Percentiles rank a stretch among this genome's conserved stretches.
These are phyloP conservation scores for Vesta saturnalis DNA, from an alignment of 2,888 invertebrate genomes.

Conservation along the genomic window DNA sequence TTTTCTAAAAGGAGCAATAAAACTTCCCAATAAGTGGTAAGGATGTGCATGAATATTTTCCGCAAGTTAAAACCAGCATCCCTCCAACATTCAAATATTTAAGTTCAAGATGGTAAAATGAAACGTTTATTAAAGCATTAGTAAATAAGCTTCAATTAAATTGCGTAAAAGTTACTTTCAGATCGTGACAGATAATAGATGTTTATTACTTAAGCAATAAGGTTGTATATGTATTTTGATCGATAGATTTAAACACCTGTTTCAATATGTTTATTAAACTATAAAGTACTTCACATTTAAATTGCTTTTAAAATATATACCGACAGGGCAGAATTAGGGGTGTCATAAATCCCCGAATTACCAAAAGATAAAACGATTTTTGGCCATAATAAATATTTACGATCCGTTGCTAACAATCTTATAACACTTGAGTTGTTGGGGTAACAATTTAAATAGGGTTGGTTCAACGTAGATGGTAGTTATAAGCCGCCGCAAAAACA, in stretches of 20 bases:
- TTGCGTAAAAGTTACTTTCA: conserved; percentile 7
- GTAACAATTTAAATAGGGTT: conserved; percentile 25
- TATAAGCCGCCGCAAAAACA: conserved; percentile 19
- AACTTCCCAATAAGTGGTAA: not conserved
- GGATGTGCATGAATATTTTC: too few species aligned
- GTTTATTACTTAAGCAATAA: conserved; percentile 4
- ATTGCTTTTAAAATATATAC: not conserved
- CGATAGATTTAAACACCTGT: conserved; percentile 13
- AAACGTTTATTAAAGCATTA: too few species aligned
- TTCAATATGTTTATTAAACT: not conserved
- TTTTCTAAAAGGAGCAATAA: conserved; percentile 5
- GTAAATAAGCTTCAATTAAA: not conserved
- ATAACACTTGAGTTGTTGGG: conserved; percentile 22
- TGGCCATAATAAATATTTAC: conserved; percentile 18
- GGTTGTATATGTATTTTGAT: conserved; percentile 5
- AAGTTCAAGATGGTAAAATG: too few species aligned
- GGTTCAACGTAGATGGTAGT: conserved; percentile 18
- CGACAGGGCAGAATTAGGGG: not conserved
- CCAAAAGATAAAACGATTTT: not conserved
- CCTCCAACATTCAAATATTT: too few species aligned
- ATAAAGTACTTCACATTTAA: not conserved
- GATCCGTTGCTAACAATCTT: not conserved
- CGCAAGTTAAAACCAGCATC: too few species aligned
- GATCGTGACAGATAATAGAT: conserved; percentile 3
- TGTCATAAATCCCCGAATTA: not conserved